phyloP scores from a whole-genome alignment of 2,888 invertebrate genomes.

The Parapristionchus giblindavisi region DNA sequence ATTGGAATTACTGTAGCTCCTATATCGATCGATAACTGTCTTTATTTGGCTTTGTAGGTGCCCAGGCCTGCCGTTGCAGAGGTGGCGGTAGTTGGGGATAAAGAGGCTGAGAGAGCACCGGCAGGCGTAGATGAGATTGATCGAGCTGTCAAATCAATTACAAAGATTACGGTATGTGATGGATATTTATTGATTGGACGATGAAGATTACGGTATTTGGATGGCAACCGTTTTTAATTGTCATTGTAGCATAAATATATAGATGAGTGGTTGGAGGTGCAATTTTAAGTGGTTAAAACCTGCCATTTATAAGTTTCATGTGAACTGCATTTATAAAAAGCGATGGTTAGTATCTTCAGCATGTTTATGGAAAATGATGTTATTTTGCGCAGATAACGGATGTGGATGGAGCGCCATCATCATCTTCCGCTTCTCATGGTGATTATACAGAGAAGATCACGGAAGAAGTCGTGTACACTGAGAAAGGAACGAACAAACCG shows the following conservation, averaged over 20 bases:
- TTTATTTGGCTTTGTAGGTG: not conserved
- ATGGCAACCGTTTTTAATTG: too few species aligned
- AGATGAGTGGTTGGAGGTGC: too few species aligned
- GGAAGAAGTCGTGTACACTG: constrained; percentile 44
- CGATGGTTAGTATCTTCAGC: too few species aligned
- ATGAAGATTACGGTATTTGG: too few species aligned
- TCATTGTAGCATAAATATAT: too few species aligned
- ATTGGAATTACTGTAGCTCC: not conserved
- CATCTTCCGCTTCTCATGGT: too few species aligned
- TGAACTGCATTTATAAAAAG: too few species aligned
- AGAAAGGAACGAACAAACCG: constrained; percentile 52
- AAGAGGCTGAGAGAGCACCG: too few species aligned
- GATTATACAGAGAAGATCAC: constrained; percentile 16
- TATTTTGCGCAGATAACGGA: constrained; percentile 13
- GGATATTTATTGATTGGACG: not conserved
- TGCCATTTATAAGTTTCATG: too few species aligned
- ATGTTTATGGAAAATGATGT: too few species aligned
- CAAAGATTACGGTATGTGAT: constrained; percentile 28
- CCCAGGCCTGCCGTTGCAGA: not conserved
- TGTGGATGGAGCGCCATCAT: not conserved
- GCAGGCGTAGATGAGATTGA: constrained; percentile 24
- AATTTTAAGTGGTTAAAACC: too few species aligned
- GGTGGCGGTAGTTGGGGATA: not conserved
- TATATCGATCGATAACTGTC: not conserved
- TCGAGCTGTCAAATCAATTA: constrained; percentile 1